Evolutionary conservation across 2,888 invertebrate genomes (phyloP), one percentile per base, ranked within the genome.

Genomic region (Ormyrus thymus): DNA sequence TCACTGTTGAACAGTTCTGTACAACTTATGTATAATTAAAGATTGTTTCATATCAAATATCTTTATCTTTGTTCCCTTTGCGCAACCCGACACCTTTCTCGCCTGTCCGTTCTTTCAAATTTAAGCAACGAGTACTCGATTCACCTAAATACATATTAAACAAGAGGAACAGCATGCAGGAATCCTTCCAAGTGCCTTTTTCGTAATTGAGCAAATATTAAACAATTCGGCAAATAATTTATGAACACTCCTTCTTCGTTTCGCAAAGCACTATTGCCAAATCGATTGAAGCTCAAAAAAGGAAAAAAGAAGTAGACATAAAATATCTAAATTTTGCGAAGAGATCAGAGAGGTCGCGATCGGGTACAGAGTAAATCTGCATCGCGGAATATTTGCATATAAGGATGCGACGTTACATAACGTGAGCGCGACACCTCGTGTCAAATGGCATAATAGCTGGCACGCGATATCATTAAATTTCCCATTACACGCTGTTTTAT

Each of bases 401-500:
- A 64, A 61, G 53, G 69, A 76, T 71, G 73, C 73, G 73, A 55
- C 48, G n/a, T 70, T 70, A 50, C 70, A 45, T 43, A 50, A 64
- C 9, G 43, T 5, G 9, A 7, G 15, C 8, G 48, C 29, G 62
- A 65, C 51, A 61, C 50, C 56, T 13, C 76, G 45, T 62, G 29
- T 61, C 61, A 45, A 43, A 61, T 51, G 29, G 69, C 69, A 58
- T 69, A 69, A 56, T 69, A 58, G 58, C 69, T 65, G 4, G 29
- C 7, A 1, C 43, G 13, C 65, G 50, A 55, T 59, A 59, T 58
- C 58, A 45, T 53, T 58, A 55, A 75, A 59, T 75, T 75, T 68
- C 15, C 48, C 53, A 51, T 59, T 53, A 45, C 50, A 43, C 69
- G 29, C 50, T 8, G 65, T 65, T 65, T 29, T 29, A 29, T 29